phyloP scores from a whole-genome alignment of 2,888 invertebrate genomes.

The Nebria salina region DNA sequence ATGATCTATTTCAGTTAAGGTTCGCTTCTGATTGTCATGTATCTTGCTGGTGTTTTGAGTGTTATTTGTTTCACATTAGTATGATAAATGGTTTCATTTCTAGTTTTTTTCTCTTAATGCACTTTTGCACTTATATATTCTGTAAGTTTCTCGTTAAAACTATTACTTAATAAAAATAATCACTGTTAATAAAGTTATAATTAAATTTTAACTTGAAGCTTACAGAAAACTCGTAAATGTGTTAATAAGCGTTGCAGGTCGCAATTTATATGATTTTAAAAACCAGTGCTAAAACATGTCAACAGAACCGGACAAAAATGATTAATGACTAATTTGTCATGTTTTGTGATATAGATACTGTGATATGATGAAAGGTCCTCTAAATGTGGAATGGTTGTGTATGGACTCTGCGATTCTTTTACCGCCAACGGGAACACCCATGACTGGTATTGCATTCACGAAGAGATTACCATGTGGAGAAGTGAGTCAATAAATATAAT shows the following conservation, averaged over 20 bases:
- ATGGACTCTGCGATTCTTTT: slow-evolving; percentile 96
- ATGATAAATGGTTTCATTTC: neutral
- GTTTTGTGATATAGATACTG: slow-evolving; percentile 70
- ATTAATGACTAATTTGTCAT: neutral
- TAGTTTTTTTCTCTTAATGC: neutral
- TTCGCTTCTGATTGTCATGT: slow-evolving; percentile 50
- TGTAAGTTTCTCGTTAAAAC: neutral
- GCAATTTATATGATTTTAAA: slow-evolving; percentile 13
- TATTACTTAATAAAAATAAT: too few relatives aligned
- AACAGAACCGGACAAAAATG: slow-evolving; percentile 9
- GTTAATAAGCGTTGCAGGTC: too few relatives aligned
- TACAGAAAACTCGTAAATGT: too few relatives aligned
- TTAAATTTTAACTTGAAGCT: too few relatives aligned
- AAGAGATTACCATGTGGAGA: slow-evolving; percentile 96
- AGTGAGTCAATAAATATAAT: slow-evolving; percentile 65
- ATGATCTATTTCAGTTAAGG: slow-evolving; percentile 55
- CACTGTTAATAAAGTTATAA: too few relatives aligned
- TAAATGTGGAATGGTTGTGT: slow-evolving; percentile 94
- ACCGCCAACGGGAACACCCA: slow-evolving; percentile 94
- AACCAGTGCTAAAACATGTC: slow-evolving; percentile 32
- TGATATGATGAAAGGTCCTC: slow-evolving; percentile 85
- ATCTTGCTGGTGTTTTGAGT: slow-evolving; percentile 26
- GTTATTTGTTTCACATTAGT: neutral
- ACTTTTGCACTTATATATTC: neutral
- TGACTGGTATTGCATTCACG: slow-evolving; percentile 94